A percentile compares a stretch with the other conserved stretches of the same genome.
Evolutionary conservation across 2,797 vertebrate species (phyloP).

Genomic region (Xerus rutilus): DNA sequence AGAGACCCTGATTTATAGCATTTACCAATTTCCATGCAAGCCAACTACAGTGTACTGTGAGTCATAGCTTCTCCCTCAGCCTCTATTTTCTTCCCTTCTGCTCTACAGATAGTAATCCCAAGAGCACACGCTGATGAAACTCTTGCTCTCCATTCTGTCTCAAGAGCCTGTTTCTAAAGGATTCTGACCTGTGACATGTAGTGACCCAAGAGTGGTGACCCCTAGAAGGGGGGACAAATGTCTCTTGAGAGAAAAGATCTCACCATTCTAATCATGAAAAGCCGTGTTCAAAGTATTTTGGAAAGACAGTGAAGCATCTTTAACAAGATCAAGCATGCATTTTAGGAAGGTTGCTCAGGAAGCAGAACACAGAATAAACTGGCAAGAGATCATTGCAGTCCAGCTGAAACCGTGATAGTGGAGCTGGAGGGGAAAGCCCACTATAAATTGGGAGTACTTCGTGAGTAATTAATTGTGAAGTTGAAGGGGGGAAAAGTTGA

Average conservation of each 20-base stretch:
- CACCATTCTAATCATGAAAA: neutral
- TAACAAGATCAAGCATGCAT: neutral
- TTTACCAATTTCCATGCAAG: neutral
- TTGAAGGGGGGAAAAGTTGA: neutral
- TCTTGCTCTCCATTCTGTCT: neutral
- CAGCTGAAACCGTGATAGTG: neutral
- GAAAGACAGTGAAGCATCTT: neutral
- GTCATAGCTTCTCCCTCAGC: neutral
- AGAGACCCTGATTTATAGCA: neutral
- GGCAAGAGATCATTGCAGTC: neutral
- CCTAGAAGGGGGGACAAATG: neutral
- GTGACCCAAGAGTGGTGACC: neutral
- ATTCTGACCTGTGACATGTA: neutral
- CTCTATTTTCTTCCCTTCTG: neutral
- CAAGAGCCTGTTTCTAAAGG: neutral
- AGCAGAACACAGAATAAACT: neutral
- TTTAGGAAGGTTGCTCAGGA: conserved; percentile 7
- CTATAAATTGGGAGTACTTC: neutral
- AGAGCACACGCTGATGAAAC: neutral
- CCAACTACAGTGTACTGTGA: neutral
- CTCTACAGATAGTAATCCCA: neutral
- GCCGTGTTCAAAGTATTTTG: neutral
- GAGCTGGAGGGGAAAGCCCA: neutral
- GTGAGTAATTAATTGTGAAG: neutral
- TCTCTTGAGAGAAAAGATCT: neutral